Conservation (phyloP, 2,888 invertebrate genomes). For the Hyalella azteca region DNA sequence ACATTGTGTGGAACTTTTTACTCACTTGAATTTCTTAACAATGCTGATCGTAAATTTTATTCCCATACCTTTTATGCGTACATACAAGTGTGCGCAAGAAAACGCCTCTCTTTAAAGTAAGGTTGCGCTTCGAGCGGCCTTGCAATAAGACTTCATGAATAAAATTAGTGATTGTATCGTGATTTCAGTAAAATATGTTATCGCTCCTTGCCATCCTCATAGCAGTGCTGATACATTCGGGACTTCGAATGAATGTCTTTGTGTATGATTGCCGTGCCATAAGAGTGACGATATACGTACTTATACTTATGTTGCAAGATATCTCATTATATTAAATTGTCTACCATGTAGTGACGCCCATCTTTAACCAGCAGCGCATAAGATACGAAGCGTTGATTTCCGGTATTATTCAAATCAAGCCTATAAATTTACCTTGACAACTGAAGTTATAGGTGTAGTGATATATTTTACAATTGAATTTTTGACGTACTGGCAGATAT, state of each 20-base stretch:
- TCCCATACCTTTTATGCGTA: neutral
- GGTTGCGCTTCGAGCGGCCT: neutral
- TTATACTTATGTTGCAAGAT: neutral
- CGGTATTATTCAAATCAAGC: no score
- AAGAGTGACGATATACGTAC: neutral
- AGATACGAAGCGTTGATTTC: no score
- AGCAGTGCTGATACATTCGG: neutral
- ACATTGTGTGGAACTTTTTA: constrained; percentile 1
- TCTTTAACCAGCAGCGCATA: no score
- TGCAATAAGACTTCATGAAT: neutral
- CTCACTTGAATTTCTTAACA: neutral
- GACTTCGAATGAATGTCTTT: neutral
- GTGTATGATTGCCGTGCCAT: no score
- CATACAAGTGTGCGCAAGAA: neutral
- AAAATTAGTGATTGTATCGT: neutral
- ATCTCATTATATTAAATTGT: no score
- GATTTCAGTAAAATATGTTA: neutral
- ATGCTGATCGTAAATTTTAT: neutral
- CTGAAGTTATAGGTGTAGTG: no score
- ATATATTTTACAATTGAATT: no score
- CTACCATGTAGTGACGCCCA: no score
- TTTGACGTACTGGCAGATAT: no score
- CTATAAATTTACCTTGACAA: no score
- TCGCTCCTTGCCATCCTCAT: neutral
- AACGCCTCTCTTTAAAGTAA: neutral